Conservation (phyloP, 2,113 vertebrate genomes). For the Scalopus aquaticus region DNA sequence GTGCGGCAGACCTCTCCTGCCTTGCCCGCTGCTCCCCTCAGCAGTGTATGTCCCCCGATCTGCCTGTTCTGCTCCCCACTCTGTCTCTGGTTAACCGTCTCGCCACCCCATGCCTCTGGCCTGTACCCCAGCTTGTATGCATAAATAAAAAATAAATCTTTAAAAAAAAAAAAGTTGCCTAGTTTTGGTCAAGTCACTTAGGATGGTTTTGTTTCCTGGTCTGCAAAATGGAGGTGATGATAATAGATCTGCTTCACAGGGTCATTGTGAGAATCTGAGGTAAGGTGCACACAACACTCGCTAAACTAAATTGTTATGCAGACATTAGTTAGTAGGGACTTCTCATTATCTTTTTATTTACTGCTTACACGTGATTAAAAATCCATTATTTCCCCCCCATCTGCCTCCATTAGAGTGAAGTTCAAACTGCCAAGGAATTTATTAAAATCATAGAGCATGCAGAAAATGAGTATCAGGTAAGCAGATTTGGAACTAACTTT, state of each 20-base stretch:
- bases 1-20: too few species aligned
- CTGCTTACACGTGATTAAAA: neutral
- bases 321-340: slow-evolving; percentile 29
- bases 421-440: slow-evolving; percentile 95
- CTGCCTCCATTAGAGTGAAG: slow-evolving; percentile 88
- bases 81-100: too few species aligned
- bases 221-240: neutral
- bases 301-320: slow-evolving; percentile 18
- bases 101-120: too few species aligned
- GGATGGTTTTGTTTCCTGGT: slow-evolving; percentile 39
- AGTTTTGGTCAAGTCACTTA: neutral
- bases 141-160: too few species aligned
- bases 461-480: slow-evolving; percentile 98
- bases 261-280: neutral
- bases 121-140: too few species aligned
- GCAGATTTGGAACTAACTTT: slow-evolving; percentile 56
- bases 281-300: neutral
- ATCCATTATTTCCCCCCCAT: neutral
- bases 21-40: too few species aligned
- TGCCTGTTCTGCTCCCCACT: too few species aligned
- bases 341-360: neutral
- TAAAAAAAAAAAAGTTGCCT: neutral
- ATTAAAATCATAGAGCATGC: slow-evolving; percentile 96
- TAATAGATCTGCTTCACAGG: neutral
- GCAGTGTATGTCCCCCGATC: too few species aligned